Conservation (phyloP, 35 echinoderm and acorn worm species). For the Eucidaris tribuloides region DNA sequence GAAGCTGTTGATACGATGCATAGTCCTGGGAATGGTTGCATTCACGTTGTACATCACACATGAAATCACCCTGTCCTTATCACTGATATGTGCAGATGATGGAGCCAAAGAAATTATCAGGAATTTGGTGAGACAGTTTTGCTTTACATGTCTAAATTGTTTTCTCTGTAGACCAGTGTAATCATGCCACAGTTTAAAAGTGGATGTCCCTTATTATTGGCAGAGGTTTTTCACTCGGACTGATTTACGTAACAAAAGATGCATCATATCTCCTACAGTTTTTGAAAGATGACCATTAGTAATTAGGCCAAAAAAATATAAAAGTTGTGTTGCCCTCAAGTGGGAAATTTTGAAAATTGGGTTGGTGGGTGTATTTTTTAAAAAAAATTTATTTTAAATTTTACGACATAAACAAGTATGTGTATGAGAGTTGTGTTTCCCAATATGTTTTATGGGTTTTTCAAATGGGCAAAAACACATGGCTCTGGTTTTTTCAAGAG, state of each 20-base stretch:
- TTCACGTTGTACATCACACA: not conserved
- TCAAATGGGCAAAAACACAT: too few species aligned
- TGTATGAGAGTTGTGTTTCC: too few species aligned
- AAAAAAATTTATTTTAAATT: too few species aligned
- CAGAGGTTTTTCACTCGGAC: not conserved
- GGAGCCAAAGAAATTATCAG: not conserved
- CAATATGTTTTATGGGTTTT: too few species aligned
- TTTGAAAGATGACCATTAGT: not conserved
- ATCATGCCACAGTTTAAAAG: not conserved
- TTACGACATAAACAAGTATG: too few species aligned
- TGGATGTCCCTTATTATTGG: not conserved
- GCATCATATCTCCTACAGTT: too few species aligned
- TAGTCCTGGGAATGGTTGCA: not conserved
- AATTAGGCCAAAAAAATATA: not conserved
- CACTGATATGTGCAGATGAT: not conserved
- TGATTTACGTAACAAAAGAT: too few species aligned
- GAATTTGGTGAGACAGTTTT: conserved; percentile 23
- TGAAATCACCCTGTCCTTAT: not conserved
- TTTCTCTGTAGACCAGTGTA: not conserved
- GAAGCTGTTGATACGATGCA: not conserved
- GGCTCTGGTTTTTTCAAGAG: too few species aligned
- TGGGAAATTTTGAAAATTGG: not conserved
- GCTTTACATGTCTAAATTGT: too few species aligned
- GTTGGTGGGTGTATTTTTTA: too few species aligned
- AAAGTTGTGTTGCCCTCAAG: not conserved